These are phyloP conservation scores for Diplodus sargus DNA, from an alignment of 2,797 vertebrate species.

Conservation along the genomic window DNA sequence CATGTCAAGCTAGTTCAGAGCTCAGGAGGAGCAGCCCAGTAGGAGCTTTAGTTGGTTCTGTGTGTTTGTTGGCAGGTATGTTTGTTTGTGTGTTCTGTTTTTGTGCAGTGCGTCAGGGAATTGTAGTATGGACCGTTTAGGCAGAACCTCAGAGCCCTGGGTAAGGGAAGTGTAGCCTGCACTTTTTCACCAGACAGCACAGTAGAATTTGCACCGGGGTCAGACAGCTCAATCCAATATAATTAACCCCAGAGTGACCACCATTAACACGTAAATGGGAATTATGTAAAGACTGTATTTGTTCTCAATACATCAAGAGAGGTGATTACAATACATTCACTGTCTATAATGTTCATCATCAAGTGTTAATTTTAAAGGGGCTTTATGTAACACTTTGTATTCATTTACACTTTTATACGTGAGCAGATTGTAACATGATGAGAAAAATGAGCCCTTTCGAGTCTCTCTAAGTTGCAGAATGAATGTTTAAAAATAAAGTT, in stretches of 20 bases:
- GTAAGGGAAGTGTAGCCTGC: neutral
- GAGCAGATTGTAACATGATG: no score
- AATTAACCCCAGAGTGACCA: neutral
- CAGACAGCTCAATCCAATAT: neutral
- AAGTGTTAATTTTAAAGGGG: neutral
- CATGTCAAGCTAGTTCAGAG: neutral
- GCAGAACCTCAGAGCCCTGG: neutral
- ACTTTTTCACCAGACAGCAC: constrained; percentile 9
- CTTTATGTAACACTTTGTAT: no score
- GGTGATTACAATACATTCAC: neutral
- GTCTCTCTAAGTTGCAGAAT: neutral
- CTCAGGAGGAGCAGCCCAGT: neutral
- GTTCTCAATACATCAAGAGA: no score
- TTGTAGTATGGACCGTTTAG: constrained; percentile 19
- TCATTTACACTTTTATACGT: no score
- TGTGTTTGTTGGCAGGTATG: neutral
- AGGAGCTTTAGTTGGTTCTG: constrained; percentile 1
- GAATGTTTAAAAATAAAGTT: neutral
- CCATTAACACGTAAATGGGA: neutral
- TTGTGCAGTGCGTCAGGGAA: neutral
- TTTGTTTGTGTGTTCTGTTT: constrained; percentile 22
- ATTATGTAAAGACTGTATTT: neutral
- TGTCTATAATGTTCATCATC: neutral
- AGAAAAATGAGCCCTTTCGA: no score
- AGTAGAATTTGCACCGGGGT: neutral